phyloP scores from a whole-genome alignment of 2,888 invertebrate genomes.

The Aporophyla nigra region DNA sequence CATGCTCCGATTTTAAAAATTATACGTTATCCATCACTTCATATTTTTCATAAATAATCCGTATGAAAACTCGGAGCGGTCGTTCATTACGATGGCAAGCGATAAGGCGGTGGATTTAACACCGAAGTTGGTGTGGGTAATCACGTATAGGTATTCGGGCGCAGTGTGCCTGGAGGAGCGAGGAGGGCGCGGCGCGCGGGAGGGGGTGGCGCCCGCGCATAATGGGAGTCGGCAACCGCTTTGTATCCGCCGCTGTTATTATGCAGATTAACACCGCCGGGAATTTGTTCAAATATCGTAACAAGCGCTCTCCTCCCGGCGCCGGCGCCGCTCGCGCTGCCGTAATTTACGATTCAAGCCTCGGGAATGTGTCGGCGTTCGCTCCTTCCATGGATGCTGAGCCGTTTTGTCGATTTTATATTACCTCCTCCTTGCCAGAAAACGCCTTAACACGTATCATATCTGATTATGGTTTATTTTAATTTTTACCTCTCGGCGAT shows the following conservation, averaged over 20 bases:
- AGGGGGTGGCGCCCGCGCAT: constrained; percentile 89
- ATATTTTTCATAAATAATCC: constrained; percentile 71
- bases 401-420: constrained; percentile 82
- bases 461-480: constrained; percentile 72
- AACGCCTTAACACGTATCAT: constrained; percentile 73
- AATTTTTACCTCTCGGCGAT: constrained; percentile 67
- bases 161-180: constrained; percentile 65
- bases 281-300: constrained; percentile 91
- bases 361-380: constrained; percentile 87
- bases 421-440: constrained; percentile 76
- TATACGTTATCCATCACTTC: constrained; percentile 65
- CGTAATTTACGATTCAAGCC: constrained; percentile 88
- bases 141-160: constrained; percentile 69
- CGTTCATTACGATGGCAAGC: constrained; percentile 79
- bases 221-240: constrained; percentile 89
- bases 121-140: constrained; percentile 71
- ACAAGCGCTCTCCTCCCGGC: constrained; percentile 89
- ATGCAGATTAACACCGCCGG: constrained; percentile 91
- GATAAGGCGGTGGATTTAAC: constrained; percentile 80
- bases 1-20: constrained; percentile 59
- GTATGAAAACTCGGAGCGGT: constrained; percentile 72
- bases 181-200: constrained; percentile 64
- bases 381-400: constrained; percentile 79
- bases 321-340: constrained; percentile 87
- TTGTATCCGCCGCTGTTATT: constrained; percentile 90